Base-by-base conservation (phyloP, 2,888 invertebrate species). In the Phortica magna region DNA sequence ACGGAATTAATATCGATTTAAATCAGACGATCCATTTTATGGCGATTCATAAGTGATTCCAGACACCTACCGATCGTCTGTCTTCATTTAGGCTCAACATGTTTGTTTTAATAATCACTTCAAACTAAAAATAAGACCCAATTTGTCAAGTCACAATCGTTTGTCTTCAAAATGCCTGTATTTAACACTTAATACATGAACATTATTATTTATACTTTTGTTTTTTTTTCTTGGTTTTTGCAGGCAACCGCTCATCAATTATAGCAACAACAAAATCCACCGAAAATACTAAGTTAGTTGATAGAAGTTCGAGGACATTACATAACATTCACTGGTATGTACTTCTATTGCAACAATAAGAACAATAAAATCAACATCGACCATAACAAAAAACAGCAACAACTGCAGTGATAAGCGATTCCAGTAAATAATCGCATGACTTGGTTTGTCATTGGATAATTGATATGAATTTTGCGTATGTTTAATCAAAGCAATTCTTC, bases 51-150 rank as follows among this genome's bases (percentile, higher is more conserved):
- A 17, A 19, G 6, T 22, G 61, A 82, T 77, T 83, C 59, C 41
- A 74, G 39, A 57, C 65, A 74, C 67, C 17, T 2, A 53, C 41
- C 82, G 82, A 83, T 55, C 74, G 74, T 65, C 53, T 68, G 59
- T 70, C 84, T 86, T 85, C 88, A 78, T 76, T 84, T 78, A 83
- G 85, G 86, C 82, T 88, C 84, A 83, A 86, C 83, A 80, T 84
- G 83, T 81, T 85, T 77, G 83, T 88, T 84, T 71, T 53, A 71
- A 55, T 71, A 71, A 71, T 61, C 61, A 61, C 61, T 61, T 12
- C 5, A 17, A 61, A 61, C 17, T 61, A 61, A 22, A 17, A 12
- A 19, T 61, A 61, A 61, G 17, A 48, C 48, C 48, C 48, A 12
- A 48, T 48, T 48, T 48, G 48, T 48, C 14, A 48, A 48, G 9